phyloP scores from a whole-genome alignment of 1,140 invertebrate species.

The Drosophila ficusphila region DNA sequence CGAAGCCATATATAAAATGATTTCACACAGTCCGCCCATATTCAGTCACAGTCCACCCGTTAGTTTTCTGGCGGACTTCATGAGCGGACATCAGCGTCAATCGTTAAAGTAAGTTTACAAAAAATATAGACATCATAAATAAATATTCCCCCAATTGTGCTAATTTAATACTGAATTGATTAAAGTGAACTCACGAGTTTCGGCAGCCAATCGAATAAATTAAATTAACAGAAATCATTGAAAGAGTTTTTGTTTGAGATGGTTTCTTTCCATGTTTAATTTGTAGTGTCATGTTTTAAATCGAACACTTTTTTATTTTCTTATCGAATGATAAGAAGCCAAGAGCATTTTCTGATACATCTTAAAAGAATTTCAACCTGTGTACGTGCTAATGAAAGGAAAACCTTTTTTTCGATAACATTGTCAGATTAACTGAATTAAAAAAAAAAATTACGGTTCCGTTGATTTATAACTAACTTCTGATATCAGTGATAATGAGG shows the following conservation, averaged over 20 bases:
- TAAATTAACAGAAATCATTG: conserved; percentile 3
- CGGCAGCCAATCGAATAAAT: conserved; percentile 36
- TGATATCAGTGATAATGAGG: neutral
- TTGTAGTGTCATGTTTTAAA: conserved; percentile 17
- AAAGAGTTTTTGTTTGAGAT: conserved; percentile 2
- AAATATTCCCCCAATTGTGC: conserved; percentile 35
- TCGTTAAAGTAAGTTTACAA: conserved; percentile 69
- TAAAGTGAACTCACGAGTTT: conserved; percentile 44
- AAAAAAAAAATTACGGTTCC: conserved; percentile 6
- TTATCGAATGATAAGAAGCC: conserved; percentile 55
- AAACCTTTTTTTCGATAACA: conserved; percentile 36
- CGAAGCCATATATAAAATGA: conserved; percentile 84
- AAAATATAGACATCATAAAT: conserved; percentile 9
- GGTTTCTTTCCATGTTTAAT: conserved; percentile 2
- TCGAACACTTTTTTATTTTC: conserved; percentile 33
- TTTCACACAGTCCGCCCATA: conserved; percentile 89
- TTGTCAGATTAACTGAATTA: conserved; percentile 15
- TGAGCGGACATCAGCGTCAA: conserved; percentile 82
- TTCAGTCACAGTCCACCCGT: conserved; percentile 88
- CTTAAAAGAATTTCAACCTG: conserved; percentile 24
- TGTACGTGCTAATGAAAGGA: conserved; percentile 46
- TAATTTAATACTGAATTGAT: conserved; percentile 51
- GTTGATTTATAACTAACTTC: conserved; percentile 6
- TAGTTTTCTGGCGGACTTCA: conserved; percentile 86
- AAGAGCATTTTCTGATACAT: conserved; percentile 40